Conservation (phyloP, 2,797 vertebrate species). For the Neomorphus geoffroyi region DNA sequence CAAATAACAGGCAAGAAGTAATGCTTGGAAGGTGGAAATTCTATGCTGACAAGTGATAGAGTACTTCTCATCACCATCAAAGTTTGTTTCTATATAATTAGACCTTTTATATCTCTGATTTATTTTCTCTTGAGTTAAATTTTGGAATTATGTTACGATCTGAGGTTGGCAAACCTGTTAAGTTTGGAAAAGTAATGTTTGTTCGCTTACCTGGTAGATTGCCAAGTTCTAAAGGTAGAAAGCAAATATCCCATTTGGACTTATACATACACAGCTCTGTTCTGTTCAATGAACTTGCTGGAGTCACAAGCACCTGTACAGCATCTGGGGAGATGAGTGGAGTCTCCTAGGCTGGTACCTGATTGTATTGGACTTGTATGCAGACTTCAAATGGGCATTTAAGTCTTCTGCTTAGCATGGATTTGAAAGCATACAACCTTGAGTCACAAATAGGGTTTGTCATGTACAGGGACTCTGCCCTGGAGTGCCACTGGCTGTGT, state of each 20-base stretch:
- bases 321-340: accelerated
- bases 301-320: neutral
- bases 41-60: neutral
- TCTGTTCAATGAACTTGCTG: neutral
- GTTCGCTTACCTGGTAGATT: neutral
- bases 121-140: neutral
- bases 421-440: neutral
- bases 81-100: neutral
- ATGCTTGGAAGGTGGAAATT: neutral
- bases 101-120: neutral
- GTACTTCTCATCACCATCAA: neutral
- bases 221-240: neutral
- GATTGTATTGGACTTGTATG: neutral
- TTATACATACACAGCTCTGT: accelerated
- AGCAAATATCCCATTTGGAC: neutral
- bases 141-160: neutral
- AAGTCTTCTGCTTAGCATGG: neutral
- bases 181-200: neutral
- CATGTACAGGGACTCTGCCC: neutral
- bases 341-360: neutral
- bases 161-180: neutral
- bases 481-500: neutral
- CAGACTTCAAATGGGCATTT: neutral
- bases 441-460: constrained; percentile 10
- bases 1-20: neutral